A percentile compares a stretch with the other conserved stretches of the same genome.
These are phyloP conservation scores for Scotopteryx bipunctaria DNA, from an alignment of 2,888 invertebrate species.

Conservation along the genomic window DNA sequence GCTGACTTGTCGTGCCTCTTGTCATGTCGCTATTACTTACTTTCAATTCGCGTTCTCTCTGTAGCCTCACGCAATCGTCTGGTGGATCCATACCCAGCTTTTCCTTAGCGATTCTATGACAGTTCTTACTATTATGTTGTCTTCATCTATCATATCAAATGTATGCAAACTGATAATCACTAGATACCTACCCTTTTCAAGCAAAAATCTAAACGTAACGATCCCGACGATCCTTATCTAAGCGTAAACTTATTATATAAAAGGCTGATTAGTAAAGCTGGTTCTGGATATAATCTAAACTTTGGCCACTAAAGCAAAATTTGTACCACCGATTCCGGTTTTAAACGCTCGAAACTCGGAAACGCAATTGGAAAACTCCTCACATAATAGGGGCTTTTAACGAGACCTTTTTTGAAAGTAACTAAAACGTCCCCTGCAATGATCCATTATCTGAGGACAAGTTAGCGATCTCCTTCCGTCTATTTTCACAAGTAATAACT, in stretches of 20 bases:
- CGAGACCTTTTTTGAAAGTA: slow-evolving; percentile 75
- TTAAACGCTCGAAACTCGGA: slow-evolving; percentile 61
- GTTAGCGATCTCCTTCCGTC: slow-evolving; percentile 82
- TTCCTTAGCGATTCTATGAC: no score
- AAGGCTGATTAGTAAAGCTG: slow-evolving; percentile 35
- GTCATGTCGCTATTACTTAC: no score
- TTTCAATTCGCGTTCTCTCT: no score
- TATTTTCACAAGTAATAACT: slow-evolving; percentile 84
- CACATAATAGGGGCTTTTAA: slow-evolving; percentile 78
- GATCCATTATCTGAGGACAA: slow-evolving; percentile 83
- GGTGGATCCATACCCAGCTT: no score
- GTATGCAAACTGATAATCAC: no score
- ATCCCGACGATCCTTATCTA: slow-evolving; percentile 25
- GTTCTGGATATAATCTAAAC: slow-evolving; percentile 58
- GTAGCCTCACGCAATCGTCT: no score
- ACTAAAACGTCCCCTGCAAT: slow-evolving; percentile 78
- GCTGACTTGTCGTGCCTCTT: no score
- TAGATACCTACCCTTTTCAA: background rate
- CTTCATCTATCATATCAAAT: no score
- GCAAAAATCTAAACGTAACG: background rate
- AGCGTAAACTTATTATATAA: slow-evolving; percentile 29
- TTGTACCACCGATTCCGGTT: slow-evolving; percentile 60
- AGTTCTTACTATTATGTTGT: no score
- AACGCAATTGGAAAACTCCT: slow-evolving; percentile 74
- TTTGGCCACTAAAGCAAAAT: slow-evolving; percentile 57